These are phyloP conservation scores for Lasioglossum leucozonium DNA, from an alignment of 2,888 invertebrate genomes.

Conservation along the genomic window DNA sequence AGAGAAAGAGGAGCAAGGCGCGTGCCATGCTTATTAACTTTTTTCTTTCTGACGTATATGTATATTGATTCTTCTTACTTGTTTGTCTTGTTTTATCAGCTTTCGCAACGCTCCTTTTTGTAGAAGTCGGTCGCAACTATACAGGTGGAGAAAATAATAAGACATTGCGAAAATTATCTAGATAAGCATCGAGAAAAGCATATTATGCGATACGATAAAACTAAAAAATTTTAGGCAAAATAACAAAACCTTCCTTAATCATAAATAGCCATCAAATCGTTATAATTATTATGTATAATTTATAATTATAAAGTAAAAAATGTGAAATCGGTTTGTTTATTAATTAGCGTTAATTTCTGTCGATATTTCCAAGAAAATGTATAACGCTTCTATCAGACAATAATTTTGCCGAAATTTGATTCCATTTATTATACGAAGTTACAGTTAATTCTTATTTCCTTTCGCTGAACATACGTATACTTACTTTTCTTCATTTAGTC, in stretches of 20 bases:
- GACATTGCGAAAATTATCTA: conserved; percentile 1
- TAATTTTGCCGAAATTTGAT: background rate
- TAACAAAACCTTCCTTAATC: background rate
- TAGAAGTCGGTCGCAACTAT: background rate
- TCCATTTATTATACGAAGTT: conserved; percentile 10
- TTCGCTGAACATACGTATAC: conserved; percentile 18
- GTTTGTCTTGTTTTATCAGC: conserved; percentile 53
- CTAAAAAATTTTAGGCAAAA: background rate
- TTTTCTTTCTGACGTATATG: conserved; percentile 63
- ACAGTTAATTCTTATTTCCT: conserved; percentile 37
- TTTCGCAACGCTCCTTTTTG: conserved; percentile 56
- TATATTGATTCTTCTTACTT: conserved; percentile 52
- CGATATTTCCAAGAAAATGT: background rate
- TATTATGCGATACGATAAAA: background rate
- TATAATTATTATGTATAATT: background rate
- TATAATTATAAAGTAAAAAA: background rate
- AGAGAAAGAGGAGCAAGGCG: conserved; percentile 68
- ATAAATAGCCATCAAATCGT: background rate
- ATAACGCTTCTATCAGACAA: background rate
- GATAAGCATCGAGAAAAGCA: background rate
- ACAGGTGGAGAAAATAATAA: conserved; percentile 10
- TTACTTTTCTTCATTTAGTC: conserved; percentile 51
- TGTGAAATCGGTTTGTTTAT: background rate
- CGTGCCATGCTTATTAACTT: conserved; percentile 80
- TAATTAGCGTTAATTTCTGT: background rate